These are phyloP conservation scores for Ceramica pisi DNA, from an alignment of 2,888 invertebrate genomes.

Conservation along the genomic window DNA sequence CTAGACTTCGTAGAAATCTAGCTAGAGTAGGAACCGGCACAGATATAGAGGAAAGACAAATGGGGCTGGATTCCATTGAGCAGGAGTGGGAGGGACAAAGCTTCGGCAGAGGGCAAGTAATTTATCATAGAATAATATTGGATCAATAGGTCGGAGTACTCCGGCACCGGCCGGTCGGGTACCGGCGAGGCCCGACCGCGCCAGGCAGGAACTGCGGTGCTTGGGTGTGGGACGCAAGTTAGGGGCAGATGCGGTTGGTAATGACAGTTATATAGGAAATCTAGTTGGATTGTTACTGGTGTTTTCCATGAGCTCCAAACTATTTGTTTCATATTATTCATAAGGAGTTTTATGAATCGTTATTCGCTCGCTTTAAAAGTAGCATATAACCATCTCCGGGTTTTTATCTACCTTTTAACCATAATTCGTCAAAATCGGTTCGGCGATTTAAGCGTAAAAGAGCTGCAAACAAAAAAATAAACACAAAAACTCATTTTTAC, in stretches of 20 bases:
- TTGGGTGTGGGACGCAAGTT: neutral
- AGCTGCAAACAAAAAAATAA: no score
- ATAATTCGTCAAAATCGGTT: no score
- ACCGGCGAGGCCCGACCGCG: constrained; percentile 30
- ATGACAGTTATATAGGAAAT: neutral
- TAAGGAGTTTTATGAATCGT: no score
- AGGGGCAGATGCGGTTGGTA: neutral
- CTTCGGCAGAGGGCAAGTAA: constrained; percentile 52
- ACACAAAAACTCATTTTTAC: no score
- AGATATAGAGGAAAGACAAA: constrained; percentile 60
- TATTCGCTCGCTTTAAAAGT: no score
- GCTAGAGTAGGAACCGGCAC: constrained; percentile 28
- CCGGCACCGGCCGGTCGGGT: constrained; percentile 2
- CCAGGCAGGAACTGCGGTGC: constrained; percentile 30
- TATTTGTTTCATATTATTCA: no score
- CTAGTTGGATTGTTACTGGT: neutral
- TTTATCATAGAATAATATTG: constrained; percentile 73
- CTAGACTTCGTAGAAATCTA: constrained; percentile 37
- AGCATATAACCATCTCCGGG: no score
- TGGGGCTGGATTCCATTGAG: constrained; percentile 60
- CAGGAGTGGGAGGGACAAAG: constrained; percentile 62
- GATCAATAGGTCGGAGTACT: constrained; percentile 60
- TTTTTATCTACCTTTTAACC: no score
- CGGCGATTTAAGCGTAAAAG: no score
- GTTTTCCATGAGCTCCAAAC: no score